phyloP scores from a whole-genome alignment of 2,113 vertebrate species.

The Ptyas mucosa region DNA sequence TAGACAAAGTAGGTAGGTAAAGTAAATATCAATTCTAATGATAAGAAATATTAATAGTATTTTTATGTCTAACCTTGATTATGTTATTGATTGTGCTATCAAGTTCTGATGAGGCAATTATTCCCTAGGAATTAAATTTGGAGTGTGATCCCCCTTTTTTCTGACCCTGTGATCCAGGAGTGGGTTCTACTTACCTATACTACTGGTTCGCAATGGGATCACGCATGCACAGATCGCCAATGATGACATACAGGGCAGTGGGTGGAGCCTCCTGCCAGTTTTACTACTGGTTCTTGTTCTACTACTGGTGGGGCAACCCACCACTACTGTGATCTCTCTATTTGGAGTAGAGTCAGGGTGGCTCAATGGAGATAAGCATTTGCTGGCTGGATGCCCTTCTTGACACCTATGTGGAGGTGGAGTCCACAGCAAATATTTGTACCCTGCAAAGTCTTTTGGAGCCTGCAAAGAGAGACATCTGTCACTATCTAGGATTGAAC shows the following conservation, averaged over 20 bases:
- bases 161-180: neutral
- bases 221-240: too few species aligned
- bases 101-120: neutral
- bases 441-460: too few species aligned
- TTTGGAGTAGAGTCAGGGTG: neutral
- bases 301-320: too few species aligned
- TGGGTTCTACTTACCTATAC: too few species aligned
- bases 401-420: neutral
- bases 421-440: too few species aligned
- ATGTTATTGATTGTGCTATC: neutral
- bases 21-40: neutral
- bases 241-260: too few species aligned
- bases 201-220: too few species aligned
- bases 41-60: neutral
- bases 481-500: neutral
- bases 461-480: neutral
- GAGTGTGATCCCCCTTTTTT: neutral
- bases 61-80: neutral
- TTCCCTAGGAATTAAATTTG: neutral
- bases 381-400: neutral
- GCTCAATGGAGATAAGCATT: neutral
- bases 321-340: neutral
- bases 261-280: too few species aligned
- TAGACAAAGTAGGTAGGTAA: neutral
- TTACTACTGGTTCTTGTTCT: too few species aligned